phyloP scores from a whole-genome alignment of 1,140 invertebrate species.

The Cydia pomonella region DNA sequence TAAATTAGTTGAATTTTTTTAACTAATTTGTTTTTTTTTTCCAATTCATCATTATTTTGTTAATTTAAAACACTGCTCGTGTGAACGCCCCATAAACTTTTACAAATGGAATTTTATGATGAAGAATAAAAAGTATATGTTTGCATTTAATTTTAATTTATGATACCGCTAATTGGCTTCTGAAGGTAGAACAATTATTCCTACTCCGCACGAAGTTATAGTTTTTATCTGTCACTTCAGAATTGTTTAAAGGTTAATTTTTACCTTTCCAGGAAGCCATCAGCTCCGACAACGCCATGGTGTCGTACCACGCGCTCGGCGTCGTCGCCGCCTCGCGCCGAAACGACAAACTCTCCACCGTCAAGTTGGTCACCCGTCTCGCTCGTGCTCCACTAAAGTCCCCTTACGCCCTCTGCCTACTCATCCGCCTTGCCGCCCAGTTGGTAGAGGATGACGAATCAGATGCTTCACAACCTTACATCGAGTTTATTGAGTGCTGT shows the following conservation, averaged over 20 bases:
- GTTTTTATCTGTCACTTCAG: too few relatives aligned
- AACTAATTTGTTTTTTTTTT: too few relatives aligned
- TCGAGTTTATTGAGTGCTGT: constrained; percentile 97
- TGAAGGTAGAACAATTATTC: too few relatives aligned
- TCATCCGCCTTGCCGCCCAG: constrained; percentile 96
- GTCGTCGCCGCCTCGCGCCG: constrained; percentile 97
- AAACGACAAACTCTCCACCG: constrained; percentile 96
- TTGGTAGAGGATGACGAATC: constrained; percentile 95
- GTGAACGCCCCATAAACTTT: too few relatives aligned
- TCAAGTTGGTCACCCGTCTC: constrained; percentile 96
- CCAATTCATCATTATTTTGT: too few relatives aligned
- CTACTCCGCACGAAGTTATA: too few relatives aligned
- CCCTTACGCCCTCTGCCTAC: constrained; percentile 96
- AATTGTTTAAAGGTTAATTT: constrained; percentile 36
- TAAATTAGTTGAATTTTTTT: too few relatives aligned
- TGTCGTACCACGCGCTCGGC: constrained; percentile 99
- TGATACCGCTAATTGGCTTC: too few relatives aligned
- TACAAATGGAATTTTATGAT: too few relatives aligned
- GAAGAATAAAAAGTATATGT: too few relatives aligned
- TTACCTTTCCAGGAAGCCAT: constrained; percentile 79
- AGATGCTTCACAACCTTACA: constrained; percentile 82
- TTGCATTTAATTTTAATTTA: too few relatives aligned
- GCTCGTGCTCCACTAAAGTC: constrained; percentile 92
- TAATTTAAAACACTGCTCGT: too few relatives aligned
- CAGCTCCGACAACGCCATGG: constrained; percentile 89